These are phyloP conservation scores for Ptilorrhoa leucosticta DNA, from an alignment of 2,113 vertebrate species.

Conservation along the genomic window DNA sequence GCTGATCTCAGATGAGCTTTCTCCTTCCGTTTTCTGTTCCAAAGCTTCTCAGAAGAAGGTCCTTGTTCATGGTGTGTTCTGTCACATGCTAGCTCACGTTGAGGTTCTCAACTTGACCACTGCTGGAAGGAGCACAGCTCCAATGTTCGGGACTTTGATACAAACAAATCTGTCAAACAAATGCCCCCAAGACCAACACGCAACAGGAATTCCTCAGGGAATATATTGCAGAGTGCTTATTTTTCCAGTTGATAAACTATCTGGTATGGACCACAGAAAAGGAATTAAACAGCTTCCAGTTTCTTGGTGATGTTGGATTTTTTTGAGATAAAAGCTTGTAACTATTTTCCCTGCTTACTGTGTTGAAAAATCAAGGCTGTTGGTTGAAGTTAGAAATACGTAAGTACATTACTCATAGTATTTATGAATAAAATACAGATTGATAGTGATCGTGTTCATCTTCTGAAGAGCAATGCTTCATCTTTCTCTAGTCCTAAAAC, in stretches of 20 bases:
- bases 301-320: background rate
- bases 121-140: background rate
- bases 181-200: accelerated
- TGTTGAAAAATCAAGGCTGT: background rate
- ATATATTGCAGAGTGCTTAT: background rate
- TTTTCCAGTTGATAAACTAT: background rate
- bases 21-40: background rate
- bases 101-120: background rate
- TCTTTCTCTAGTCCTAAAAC: background rate
- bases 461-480: background rate
- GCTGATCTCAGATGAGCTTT: background rate
- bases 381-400: background rate
- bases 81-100: accelerated
- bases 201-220: background rate
- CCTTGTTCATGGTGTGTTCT: background rate
- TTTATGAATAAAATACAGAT: background rate
- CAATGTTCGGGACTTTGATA: accelerated
- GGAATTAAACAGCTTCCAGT: background rate
- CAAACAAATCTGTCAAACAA: background rate
- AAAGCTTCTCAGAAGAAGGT: background rate
- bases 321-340: background rate
- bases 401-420: background rate
- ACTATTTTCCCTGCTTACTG: background rate
- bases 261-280: background rate
- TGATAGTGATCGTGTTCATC: background rate